A percentile compares a stretch with the other conserved stretches of the same genome.
These are phyloP conservation scores for Cryptomyrus ogoouensis DNA, from an alignment of 2,113 vertebrate genomes.

Conservation along the genomic window DNA sequence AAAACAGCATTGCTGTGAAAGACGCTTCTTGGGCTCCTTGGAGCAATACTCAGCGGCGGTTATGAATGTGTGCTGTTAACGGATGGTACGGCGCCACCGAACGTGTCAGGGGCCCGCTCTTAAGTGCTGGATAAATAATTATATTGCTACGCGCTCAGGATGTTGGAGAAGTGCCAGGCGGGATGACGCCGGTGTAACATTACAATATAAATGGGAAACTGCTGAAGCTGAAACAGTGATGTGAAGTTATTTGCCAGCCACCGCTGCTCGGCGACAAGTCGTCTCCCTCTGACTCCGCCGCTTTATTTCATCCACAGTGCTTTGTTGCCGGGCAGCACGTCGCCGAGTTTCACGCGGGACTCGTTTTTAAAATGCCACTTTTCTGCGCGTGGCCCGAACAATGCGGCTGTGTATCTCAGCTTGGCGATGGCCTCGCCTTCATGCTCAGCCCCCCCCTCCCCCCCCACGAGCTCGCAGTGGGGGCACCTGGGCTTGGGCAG, in stretches of 20 bases:
- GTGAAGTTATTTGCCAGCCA: constrained; percentile 56
- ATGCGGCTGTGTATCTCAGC: background rate
- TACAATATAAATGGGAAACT: constrained; percentile 71
- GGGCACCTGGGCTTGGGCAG: background rate
- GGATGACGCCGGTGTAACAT: constrained; percentile 61
- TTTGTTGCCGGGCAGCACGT: constrained; percentile 42
- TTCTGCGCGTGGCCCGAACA: constrained; percentile 35
- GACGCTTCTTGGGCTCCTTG: constrained; percentile 35
- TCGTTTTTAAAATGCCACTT: constrained; percentile 50
- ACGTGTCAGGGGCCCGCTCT: constrained; percentile 27
- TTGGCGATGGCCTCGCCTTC: background rate
- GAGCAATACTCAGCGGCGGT: constrained; percentile 34
- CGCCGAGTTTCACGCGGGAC: constrained; percentile 23
- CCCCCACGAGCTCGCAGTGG: background rate
- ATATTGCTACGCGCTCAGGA: constrained; percentile 60
- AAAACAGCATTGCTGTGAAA: constrained; percentile 34
- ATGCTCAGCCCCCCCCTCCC: background rate
- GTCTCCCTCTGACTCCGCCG: constrained; percentile 23
- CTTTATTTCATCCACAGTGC: constrained; percentile 40
- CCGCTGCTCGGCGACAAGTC: constrained; percentile 51
- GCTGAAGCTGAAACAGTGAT: constrained; percentile 65
- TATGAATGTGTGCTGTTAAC: constrained; percentile 38
- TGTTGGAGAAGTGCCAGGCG: constrained; percentile 64
- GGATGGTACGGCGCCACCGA: constrained; percentile 37
- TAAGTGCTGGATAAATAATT: constrained; percentile 58